Conservation (phyloP, 2,888 invertebrate genomes). For the Melanostoma scalare region DNA sequence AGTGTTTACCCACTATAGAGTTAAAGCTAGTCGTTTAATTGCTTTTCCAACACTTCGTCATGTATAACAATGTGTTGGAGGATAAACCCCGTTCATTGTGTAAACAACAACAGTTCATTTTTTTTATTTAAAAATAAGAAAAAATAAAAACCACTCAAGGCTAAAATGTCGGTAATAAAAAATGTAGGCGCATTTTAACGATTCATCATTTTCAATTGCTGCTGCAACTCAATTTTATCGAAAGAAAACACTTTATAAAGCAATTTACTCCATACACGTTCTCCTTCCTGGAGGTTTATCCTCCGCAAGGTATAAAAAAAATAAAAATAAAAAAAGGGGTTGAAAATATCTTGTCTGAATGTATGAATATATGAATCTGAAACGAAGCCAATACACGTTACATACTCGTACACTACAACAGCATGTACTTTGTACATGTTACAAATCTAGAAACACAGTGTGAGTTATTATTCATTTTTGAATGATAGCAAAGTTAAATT, state of each 20-base stretch:
- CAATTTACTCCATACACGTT: slow-evolving; percentile 25
- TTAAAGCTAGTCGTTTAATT: slow-evolving; percentile 3
- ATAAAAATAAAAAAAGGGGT: neutral
- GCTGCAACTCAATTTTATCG: slow-evolving; percentile 34
- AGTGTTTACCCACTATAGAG: neutral
- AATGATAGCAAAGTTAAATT: slow-evolving; percentile 15
- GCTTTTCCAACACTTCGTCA: neutral
- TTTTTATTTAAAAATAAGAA: neutral
- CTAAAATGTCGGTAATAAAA: slow-evolving; percentile 1
- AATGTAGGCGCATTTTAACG: neutral
- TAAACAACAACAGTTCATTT: neutral
- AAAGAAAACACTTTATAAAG: slow-evolving; percentile 33
- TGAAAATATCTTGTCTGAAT: neutral
- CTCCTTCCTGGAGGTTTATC: slow-evolving; percentile 11
- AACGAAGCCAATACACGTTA: slow-evolving; percentile 19
- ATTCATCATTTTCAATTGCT: slow-evolving; percentile 6
- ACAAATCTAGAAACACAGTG: no score
- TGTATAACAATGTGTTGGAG: no score
- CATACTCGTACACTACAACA: neutral
- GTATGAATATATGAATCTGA: neutral
- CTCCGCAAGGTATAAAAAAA: slow-evolving; percentile 17
- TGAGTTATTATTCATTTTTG: neutral
- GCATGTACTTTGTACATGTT: neutral
- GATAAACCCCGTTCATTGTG: no score
- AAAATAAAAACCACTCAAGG: neutral